Evolutionary conservation across 64 coral and sea anemone species (phyloP).

Genomic region (Dendrophyllia cribrosa): DNA sequence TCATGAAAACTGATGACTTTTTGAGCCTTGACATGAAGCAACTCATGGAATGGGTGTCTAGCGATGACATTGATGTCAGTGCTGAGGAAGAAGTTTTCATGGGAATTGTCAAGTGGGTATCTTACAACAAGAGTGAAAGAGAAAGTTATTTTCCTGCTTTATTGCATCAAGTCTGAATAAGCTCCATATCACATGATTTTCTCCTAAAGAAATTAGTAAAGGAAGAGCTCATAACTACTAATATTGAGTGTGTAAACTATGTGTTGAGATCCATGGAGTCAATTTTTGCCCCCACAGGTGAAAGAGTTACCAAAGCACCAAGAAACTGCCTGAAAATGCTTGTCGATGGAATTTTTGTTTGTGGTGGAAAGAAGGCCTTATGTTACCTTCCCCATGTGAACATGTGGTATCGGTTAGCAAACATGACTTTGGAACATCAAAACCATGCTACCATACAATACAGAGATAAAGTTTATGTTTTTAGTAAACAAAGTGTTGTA

Average conservation of each 20-base stretch:
- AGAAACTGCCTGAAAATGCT: not conserved
- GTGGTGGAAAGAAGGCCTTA: not conserved
- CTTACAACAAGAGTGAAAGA: not conserved
- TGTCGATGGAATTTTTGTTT: conserved; percentile 3
- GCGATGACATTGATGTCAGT: no score
- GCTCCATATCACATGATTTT: not conserved
- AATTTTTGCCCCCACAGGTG: not conserved
- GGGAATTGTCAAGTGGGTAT: not conserved
- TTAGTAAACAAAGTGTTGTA: not conserved
- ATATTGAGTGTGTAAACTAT: not conserved
- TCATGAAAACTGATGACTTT: not conserved
- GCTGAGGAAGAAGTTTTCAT: no score
- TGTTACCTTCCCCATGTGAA: not conserved
- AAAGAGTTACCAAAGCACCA: not conserved
- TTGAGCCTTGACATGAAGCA: not conserved
- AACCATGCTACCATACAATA: not conserved
- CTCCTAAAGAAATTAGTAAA: not conserved
- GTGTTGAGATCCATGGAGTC: not conserved
- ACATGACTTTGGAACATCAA: not conserved
- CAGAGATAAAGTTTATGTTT: not conserved
- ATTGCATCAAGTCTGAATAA: not conserved
- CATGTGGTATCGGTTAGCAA: not conserved
- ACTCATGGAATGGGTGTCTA: no score
- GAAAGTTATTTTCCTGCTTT: not conserved
- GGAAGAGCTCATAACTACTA: not conserved